These are phyloP conservation scores for Agrotis exclamationis DNA, from an alignment of 2,888 invertebrate species.

Conservation along the genomic window DNA sequence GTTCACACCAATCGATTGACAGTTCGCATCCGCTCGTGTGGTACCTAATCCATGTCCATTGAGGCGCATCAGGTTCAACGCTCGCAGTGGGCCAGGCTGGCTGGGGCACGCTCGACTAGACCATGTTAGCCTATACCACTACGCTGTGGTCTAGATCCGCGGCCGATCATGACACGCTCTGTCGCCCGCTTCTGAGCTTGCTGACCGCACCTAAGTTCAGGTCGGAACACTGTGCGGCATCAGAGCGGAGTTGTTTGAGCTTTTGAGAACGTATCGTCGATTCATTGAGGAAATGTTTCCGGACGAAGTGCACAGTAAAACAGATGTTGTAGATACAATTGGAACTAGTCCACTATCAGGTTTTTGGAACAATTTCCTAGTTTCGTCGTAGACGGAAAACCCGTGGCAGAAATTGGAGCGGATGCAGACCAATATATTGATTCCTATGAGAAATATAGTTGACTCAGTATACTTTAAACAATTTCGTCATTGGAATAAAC, in stretches of 20 bases:
- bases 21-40: conserved; percentile 43
- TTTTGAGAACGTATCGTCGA: neutral
- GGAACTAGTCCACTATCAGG: neutral
- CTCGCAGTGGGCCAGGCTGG: conserved; percentile 62
- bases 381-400: conserved; percentile 14
- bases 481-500: conserved; percentile 6
- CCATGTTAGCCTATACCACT: conserved; percentile 54
- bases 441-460: conserved; percentile 2
- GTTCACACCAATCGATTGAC: conserved; percentile 41
- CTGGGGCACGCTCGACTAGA: conserved; percentile 53
- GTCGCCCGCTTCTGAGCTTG: conserved; percentile 75
- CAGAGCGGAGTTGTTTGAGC: conserved; percentile 19
- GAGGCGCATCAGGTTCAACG: conserved; percentile 72
- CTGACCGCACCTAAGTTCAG: conserved; percentile 59
- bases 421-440: neutral
- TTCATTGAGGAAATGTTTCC: neutral
- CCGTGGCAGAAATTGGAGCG: neutral
- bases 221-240: conserved; percentile 9
- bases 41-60: conserved; percentile 59
- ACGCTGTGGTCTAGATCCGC: conserved; percentile 72
- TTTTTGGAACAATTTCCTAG: neutral
- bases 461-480: conserved; percentile 6
- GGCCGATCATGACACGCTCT: conserved; percentile 80
- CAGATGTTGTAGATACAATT: neutral
- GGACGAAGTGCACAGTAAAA: neutral